Evolutionary conservation across 2,888 invertebrate species (phyloP).

Genomic region (Notodonta ziczac): DNA sequence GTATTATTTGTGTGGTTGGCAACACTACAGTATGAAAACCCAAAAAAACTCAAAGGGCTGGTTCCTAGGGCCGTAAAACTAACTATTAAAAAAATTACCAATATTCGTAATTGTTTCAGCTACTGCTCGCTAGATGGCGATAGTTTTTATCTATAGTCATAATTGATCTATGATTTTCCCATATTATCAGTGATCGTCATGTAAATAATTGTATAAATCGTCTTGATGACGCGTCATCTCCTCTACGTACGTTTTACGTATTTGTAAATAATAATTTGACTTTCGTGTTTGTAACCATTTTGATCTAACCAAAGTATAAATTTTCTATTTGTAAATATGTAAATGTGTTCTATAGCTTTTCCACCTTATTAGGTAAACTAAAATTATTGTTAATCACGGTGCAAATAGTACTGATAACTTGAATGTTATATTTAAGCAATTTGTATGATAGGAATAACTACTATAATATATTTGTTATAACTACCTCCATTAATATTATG

Average conservation of each 20-base stretch:
- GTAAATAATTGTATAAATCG: neutral
- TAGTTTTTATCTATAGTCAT: neutral
- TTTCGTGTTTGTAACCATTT: slow-evolving; percentile 2
- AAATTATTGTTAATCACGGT: neutral
- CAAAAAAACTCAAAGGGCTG: too few relatives aligned
- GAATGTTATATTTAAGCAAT: slow-evolving; percentile 7
- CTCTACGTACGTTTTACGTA: neutral
- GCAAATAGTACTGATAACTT: slow-evolving; percentile 2
- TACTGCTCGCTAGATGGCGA: too few relatives aligned
- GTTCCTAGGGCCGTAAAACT: too few relatives aligned
- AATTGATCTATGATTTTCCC: too few relatives aligned
- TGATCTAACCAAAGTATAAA: slow-evolving; percentile 15
- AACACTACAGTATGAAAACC: too few relatives aligned
- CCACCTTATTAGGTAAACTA: neutral
- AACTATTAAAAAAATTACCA: too few relatives aligned
- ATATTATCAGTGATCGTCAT: neutral
- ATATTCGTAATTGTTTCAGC: too few relatives aligned
- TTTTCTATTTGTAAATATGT: slow-evolving; percentile 30
- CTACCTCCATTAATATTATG: too few relatives aligned
- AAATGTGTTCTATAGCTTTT: slow-evolving; percentile 11
- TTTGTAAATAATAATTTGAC: neutral
- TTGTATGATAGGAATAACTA: slow-evolving; percentile 21
- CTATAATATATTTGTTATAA: slow-evolving; percentile 10
- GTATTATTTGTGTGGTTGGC: too few relatives aligned
- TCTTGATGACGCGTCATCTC: neutral